Evolutionary conservation across 2,888 invertebrate species (phyloP).

Genomic region (Agonopterix heracliana): DNA sequence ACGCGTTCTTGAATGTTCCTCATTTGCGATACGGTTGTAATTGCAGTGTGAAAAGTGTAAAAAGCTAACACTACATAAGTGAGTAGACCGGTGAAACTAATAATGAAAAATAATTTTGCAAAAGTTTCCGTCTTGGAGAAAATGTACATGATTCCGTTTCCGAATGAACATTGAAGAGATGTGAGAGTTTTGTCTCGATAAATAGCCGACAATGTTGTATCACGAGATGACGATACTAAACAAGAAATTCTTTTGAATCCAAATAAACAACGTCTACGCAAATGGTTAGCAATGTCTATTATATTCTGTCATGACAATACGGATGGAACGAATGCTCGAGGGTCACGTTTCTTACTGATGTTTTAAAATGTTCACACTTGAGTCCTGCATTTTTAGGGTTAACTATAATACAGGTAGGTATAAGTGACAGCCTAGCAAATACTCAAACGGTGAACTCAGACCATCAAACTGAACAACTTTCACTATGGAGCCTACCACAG

Average conservation of each 20-base stretch:
- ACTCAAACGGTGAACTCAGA: too few relatives aligned
- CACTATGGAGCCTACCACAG: too few relatives aligned
- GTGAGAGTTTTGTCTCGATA: slow-evolving; percentile 27
- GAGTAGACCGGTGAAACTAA: slow-evolving; percentile 46
- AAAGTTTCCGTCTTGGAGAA: slow-evolving; percentile 40
- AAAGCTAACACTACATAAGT: slow-evolving; percentile 47
- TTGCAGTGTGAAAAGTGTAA: slow-evolving; percentile 47
- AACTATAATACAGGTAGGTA: too few relatives aligned
- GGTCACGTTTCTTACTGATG: background rate
- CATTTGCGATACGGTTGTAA: slow-evolving; percentile 24
- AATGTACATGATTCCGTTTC: slow-evolving; percentile 33
- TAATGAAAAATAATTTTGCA: slow-evolving; percentile 53
- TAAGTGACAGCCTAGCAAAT: too few relatives aligned
- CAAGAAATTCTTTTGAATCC: slow-evolving; percentile 39
- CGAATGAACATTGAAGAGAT: slow-evolving; percentile 24
- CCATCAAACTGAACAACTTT: too few relatives aligned
- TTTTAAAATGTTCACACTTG: too few relatives aligned
- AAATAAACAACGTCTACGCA: slow-evolving; percentile 35
- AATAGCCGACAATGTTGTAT: slow-evolving; percentile 26
- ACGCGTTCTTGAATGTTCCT: slow-evolving; percentile 15
- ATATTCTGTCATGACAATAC: background rate
- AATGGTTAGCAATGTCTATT: slow-evolving; percentile 1
- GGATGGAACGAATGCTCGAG: background rate
- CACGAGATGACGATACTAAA: slow-evolving; percentile 33
- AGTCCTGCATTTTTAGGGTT: too few relatives aligned